These are phyloP conservation scores for Taxidea taxus DNA, from an alignment of 2,113 vertebrate species.

Conservation along the genomic window DNA sequence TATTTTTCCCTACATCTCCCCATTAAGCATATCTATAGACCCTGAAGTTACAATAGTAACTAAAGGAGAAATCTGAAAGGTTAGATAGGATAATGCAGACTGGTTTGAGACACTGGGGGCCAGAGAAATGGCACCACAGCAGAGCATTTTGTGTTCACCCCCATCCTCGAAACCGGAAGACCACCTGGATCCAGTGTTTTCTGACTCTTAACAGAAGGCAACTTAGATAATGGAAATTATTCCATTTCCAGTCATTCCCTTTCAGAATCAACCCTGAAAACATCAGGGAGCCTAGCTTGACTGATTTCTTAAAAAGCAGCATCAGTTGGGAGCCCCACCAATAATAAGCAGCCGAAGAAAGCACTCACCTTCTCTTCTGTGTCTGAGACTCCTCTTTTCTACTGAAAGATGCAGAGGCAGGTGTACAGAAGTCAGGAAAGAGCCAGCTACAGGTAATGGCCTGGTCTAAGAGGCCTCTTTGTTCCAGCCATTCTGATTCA, in stretches of 20 bases:
- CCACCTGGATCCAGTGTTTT: background rate
- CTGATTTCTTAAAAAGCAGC: background rate
- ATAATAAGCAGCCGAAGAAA: background rate
- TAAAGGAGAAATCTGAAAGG: background rate
- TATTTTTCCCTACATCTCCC: background rate
- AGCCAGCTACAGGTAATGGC: background rate
- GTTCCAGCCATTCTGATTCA: background rate
- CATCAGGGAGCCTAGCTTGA: background rate
- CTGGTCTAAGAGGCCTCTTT: background rate
- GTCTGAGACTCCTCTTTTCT: background rate
- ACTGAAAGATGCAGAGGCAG: background rate
- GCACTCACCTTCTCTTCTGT: accelerated
- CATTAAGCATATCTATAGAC: background rate
- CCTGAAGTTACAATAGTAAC: background rate
- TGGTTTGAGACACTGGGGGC: background rate
- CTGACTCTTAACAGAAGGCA: background rate
- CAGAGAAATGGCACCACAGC: background rate
- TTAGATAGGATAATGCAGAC: background rate
- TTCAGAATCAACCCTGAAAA: background rate
- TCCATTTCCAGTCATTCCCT: background rate
- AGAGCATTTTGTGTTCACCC: background rate
- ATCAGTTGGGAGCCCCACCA: background rate
- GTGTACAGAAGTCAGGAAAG: background rate
- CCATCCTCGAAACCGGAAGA: background rate
- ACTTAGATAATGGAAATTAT: background rate